A percentile compares a stretch with the other conserved stretches of the same genome.
Evolutionary conservation across 1,140 invertebrate genomes (phyloP).

Genomic region (Phymastichus coffea): DNA sequence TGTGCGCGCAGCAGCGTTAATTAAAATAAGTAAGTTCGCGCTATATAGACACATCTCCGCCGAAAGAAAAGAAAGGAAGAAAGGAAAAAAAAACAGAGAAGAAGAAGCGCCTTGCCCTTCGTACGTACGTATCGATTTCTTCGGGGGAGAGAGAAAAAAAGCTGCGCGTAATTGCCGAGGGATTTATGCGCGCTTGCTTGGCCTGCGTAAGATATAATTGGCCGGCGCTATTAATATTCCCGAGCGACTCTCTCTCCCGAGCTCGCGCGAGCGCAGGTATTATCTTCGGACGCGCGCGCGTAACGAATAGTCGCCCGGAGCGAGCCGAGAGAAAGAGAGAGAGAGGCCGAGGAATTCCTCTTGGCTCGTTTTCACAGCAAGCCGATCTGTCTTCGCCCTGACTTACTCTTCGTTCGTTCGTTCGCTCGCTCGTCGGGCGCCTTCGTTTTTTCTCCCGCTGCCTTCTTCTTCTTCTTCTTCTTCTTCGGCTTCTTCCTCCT

Average conservation of each 20-base stretch:
- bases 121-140: slow-evolving; percentile 7
- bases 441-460: not conserved
- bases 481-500: slow-evolving; percentile 1
- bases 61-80: not conserved
- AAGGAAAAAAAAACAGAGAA: not conserved
- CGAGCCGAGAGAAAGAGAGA: slow-evolving; percentile 27
- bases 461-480: slow-evolving; percentile 13
- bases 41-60: too few species aligned
- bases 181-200: slow-evolving; percentile 49
- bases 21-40: too few species aligned
- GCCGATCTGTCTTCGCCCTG: too few species aligned
- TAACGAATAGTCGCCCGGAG: slow-evolving; percentile 36
- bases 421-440: not conserved
- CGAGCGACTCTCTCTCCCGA: slow-evolving; percentile 9
- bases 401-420: not conserved
- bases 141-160: too few species aligned
- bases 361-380: not conserved
- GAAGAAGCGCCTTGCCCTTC: not conserved
- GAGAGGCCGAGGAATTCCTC: slow-evolving; percentile 15
- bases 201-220: slow-evolving; percentile 50
- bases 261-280: too few species aligned
- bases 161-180: slow-evolving; percentile 27
- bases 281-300: too few species aligned
- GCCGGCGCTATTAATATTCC: slow-evolving; percentile 47
- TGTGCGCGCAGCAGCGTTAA: not conserved